Base-by-base conservation (phyloP, 1,140 invertebrate species). In the Mizuhopecten yessoensis region DNA sequence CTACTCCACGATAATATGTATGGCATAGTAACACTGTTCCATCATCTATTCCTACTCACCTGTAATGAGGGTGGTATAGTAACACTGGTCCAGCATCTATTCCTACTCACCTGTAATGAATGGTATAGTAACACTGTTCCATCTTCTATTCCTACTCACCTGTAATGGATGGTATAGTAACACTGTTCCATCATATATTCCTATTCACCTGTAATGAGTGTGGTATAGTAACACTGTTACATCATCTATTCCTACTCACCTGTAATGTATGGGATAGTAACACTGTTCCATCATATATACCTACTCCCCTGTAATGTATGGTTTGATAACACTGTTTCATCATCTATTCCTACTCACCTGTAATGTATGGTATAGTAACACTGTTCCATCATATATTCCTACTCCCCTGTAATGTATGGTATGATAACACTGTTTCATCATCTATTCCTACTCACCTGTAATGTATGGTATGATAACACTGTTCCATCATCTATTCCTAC, bases 371-470 rank as follows among this genome's bases (percentile, higher is more conserved):
- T 87, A 3, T 33, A 20, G 36, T 86, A 17, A 49, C 20, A 20
- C 45, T 49, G 45, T 49, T 49, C 45, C 45, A 49, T 34, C n/a
- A 17, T 91, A 86, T 29, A 89, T 45, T 90, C 33, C 89, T 86
- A 29, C 42, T 34, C 94, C 92, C 34, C 93, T 94, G 95, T 96
- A 34, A 92, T 96, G 90, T 96, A 96, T 93, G 17, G 13, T 39
- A 1, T 49, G 3, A 17, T 49, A 17, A 49, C 20, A 20, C 20
- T 49, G 45, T 49, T 49, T 20, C 45, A 49, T 49, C 20, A 10
- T 49, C 15, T 39, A 49, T 2, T 87, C 86, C 34, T 29, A 0
- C 34, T 34, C 34, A 7, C 34, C 34, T 17, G 29, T 29, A 87
- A 1, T 87, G 17, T 87, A 33, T n/a, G 17, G 29, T 87, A 3